These are phyloP conservation scores for Selenia dentaria DNA, from an alignment of 2,888 invertebrate genomes.

Conservation along the genomic window DNA sequence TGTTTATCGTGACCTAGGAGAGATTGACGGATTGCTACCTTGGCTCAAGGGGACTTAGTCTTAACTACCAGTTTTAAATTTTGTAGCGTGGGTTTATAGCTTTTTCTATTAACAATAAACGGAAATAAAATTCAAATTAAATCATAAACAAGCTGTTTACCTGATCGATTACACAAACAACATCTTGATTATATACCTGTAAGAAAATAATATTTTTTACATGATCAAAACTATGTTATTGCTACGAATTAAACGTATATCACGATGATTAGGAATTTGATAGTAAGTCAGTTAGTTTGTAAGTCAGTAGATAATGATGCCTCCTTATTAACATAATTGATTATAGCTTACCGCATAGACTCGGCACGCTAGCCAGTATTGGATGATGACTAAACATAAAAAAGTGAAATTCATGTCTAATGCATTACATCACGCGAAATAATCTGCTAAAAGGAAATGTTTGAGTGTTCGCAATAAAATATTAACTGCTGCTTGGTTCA, in stretches of 20 bases:
- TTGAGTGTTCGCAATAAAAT: slow-evolving; percentile 52
- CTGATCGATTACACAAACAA: slow-evolving; percentile 63
- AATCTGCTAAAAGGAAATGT: slow-evolving; percentile 43
- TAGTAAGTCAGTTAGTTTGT: slow-evolving; percentile 15
- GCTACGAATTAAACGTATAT: not conserved
- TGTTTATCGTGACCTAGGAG: slow-evolving; percentile 12
- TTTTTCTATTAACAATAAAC: not conserved
- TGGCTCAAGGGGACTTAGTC: slow-evolving; percentile 10
- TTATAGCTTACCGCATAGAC: slow-evolving; percentile 59
- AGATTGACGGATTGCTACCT: slow-evolving; percentile 5
- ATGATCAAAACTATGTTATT: not conserved
- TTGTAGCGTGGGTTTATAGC: not conserved
- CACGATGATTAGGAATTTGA: not conserved
- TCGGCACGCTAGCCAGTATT: slow-evolving; percentile 42
- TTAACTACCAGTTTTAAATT: not conserved
- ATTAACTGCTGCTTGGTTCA: slow-evolving; percentile 49
- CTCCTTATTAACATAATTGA: slow-evolving; percentile 22
- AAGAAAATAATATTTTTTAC: slow-evolving; percentile 35
- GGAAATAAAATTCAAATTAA: no score
- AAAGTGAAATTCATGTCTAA: slow-evolving; percentile 65
- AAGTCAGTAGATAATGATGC: slow-evolving; percentile 22
- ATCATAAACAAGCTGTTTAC: slow-evolving; percentile 39
- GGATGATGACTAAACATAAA: slow-evolving; percentile 56
- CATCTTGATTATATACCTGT: slow-evolving; percentile 67
- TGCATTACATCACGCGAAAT: slow-evolving; percentile 52